phyloP scores from a whole-genome alignment of 2,797 vertebrate species.

The Epinephelus coioides region DNA sequence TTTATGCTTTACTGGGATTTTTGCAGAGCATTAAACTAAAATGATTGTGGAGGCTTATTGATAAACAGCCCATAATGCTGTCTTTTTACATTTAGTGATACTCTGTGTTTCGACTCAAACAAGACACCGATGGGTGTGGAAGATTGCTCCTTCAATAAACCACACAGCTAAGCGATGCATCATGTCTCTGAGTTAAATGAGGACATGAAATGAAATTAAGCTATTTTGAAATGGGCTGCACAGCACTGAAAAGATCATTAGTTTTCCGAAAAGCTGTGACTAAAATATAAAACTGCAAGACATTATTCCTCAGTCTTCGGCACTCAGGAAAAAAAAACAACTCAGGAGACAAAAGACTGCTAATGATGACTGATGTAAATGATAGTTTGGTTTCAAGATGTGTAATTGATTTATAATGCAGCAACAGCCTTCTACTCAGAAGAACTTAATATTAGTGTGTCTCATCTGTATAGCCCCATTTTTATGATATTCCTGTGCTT shows the following conservation, averaged over 20 bases:
- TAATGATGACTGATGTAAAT: slow-evolving; percentile 23
- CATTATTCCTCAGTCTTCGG: slow-evolving; percentile 22
- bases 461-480: slow-evolving; percentile 10
- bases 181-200: slow-evolving; percentile 13
- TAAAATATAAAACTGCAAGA: slow-evolving; percentile 15
- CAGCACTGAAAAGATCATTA: slow-evolving; percentile 23
- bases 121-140: slow-evolving; percentile 30
- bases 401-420: slow-evolving; percentile 23
- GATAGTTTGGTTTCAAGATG: slow-evolving; percentile 1
- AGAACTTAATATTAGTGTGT: slow-evolving; percentile 24
- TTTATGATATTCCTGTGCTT: slow-evolving; percentile 17
- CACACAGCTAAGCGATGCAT: slow-evolving; percentile 8
- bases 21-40: neutral
- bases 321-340: neutral
- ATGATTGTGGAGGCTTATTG: neutral
- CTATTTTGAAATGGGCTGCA: slow-evolving; percentile 16
- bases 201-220: slow-evolving; percentile 29
- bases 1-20: neutral
- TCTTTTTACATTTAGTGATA: slow-evolving; percentile 31
- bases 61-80: slow-evolving; percentile 20
- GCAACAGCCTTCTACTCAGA: neutral
- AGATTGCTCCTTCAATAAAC: slow-evolving; percentile 15
- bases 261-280: slow-evolving; percentile 15
- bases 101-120: slow-evolving; percentile 21
- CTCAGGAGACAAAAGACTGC: slow-evolving; percentile 11